Conservation (phyloP, 2,113 vertebrate genomes). For the Cephalopterus ornatus region DNA sequence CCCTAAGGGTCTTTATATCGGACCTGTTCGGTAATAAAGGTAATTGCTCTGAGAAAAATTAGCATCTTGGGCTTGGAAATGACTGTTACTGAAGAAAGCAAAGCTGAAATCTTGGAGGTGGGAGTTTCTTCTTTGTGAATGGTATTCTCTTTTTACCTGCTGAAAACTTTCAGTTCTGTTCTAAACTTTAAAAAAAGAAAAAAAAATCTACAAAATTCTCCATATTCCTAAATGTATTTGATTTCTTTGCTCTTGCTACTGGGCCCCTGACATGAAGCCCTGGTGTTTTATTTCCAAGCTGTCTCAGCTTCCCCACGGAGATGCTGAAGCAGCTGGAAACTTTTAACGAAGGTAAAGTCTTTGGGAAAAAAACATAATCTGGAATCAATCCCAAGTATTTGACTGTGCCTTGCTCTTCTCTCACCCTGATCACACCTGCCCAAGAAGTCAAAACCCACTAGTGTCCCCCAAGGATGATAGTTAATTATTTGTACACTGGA, state of each 20-base stretch:
- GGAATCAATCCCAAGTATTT: background rate
- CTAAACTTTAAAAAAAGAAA: background rate
- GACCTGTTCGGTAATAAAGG: background rate
- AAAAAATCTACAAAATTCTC: background rate
- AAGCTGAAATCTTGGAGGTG: background rate
- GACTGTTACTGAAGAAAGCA: rapidly evolving
- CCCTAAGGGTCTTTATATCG: background rate
- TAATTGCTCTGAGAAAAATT: background rate
- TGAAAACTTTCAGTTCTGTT: background rate
- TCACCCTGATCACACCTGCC: background rate
- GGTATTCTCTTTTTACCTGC: background rate
- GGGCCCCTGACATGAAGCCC: rapidly evolving
- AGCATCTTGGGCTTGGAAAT: background rate
- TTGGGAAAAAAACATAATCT: rapidly evolving
- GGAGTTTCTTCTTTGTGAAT: background rate
- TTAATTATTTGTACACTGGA: background rate
- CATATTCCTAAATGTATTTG: no score
- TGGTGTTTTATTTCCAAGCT: background rate
- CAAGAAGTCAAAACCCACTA: background rate
- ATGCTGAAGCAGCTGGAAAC: rapidly evolving
- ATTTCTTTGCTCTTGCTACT: background rate
- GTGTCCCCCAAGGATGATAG: background rate
- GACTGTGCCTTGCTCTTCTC: background rate
- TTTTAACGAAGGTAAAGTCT: background rate
- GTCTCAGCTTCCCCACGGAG: background rate